Percentiles rank a stretch among this genome's conserved stretches.
These are phyloP conservation scores for Arizona elegans DNA, from an alignment of 2,113 vertebrate genomes.

Conservation along the genomic window DNA sequence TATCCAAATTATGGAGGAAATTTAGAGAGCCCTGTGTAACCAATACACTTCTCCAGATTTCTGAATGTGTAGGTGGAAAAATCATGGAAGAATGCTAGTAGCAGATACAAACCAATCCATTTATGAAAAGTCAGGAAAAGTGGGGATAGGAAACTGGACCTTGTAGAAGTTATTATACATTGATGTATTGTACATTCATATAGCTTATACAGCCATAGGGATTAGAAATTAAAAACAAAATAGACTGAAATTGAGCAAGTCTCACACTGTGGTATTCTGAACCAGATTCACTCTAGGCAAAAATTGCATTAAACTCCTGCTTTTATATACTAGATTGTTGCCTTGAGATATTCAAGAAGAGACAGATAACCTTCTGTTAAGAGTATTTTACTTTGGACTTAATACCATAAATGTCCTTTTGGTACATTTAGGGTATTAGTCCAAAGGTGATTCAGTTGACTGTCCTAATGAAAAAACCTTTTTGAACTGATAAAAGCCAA, in stretches of 20 bases:
- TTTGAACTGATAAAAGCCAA: not conserved
- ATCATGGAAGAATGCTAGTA: not conserved
- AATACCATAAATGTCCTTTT: not conserved
- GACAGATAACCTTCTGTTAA: not conserved
- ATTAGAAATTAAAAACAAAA: not conserved
- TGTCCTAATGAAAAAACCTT: not conserved
- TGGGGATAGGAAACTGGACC: not conserved
- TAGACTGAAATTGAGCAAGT: not conserved
- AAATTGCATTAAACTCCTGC: not conserved
- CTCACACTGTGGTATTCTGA: not conserved
- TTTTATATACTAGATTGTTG: not conserved
- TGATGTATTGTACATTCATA: not conserved
- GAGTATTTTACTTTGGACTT: not conserved
- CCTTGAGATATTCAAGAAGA: not conserved
- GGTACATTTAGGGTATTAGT: not conserved
- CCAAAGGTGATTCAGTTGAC: not conserved
- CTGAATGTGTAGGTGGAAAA: not conserved
- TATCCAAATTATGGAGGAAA: not conserved
- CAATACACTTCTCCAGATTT: not conserved
- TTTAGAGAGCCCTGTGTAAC: not conserved
- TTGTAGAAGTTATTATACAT: not conserved
- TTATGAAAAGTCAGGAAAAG: not conserved
- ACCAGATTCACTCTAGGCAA: not conserved
- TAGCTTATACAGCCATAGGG: no score
- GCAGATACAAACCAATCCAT: not conserved